Base-by-base conservation (phyloP, 2,113 vertebrate genomes). In the Ailuropoda melanoleuca region DNA sequence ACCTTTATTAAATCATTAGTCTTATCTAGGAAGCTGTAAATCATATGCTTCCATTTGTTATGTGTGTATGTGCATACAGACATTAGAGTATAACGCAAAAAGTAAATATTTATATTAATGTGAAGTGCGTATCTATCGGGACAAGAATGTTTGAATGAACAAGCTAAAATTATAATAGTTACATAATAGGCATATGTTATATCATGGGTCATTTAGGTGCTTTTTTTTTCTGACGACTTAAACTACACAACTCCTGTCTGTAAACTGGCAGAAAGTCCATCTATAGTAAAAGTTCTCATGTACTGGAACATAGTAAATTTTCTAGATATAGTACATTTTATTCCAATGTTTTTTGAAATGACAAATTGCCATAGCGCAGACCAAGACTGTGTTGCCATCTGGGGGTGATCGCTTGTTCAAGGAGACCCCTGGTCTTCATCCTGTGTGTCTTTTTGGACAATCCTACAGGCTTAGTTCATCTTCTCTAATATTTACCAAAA, bases 291-390 rank as follows among this genome's bases (percentile, higher is more conserved):
- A 83, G 10, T 58, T 87, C 31, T 37, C 48, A 48, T 64, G 9
- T 87, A 6, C 46, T 84, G 10, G 3, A 89, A 70, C 46, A 64
- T 11, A 97, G 81, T 75, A 75, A n/a, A 82, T 83, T 84, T 96
- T 72, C 48, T 92, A 93, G 11, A 90, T 87, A n/a, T 78, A 75
- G 5, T 92, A 46, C 3, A 60, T 88, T 92, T 80, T 21, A 68
- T 70, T 93, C 18, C 37, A 50, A 43, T 88, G 90, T 74, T 93
- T 91, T 64, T 23, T 88, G 34, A 68, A 92, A 58, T 90, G 87
- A 95, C 92, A 89, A 95, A 92, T 46, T 62, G 31, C 50, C 56
- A 5, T 21, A 10, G 6, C 24, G 15, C 8, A 37, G 53, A 95
- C 34, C 34, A 62, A 75, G 4, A 19, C 14, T 9, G 13, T 26